Percentiles rank a stretch among this genome's conserved stretches.
Conservation (phyloP, 2,888 invertebrate genomes). For the Acrobasis suavella region DNA sequence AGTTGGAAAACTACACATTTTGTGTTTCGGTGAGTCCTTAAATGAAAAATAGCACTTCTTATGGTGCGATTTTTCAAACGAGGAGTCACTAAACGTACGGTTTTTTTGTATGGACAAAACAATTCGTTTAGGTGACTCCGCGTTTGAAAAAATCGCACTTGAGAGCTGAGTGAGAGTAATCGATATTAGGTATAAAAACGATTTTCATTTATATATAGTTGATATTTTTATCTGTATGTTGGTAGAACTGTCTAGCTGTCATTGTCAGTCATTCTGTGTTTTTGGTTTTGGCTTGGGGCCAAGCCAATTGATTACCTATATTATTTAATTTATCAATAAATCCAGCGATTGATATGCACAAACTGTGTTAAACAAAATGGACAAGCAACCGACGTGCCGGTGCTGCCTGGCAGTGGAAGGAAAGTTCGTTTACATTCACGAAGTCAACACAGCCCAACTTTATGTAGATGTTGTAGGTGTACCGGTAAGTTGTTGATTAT, state of each 20-base stretch:
- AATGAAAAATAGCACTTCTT: no score
- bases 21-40: no score
- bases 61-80: no score
- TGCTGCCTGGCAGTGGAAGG: constrained; percentile 17
- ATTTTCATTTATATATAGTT: no score
- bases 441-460: not conserved
- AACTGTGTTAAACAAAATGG: not conserved
- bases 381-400: constrained; percentile 1
- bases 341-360: not conserved
- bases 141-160: no score
- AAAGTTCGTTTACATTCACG: not conserved
- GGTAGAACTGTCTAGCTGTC: not conserved
- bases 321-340: not conserved
- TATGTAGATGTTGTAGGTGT: not conserved
- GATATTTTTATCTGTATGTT: not conserved
- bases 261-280: not conserved
- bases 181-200: not conserved
- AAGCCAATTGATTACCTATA: not conserved
- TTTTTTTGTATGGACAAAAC: no score
- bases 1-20: no score
- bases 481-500: constrained; percentile 6
- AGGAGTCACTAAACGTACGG: no score
- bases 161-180: not conserved
- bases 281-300: not conserved
- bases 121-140: no score